Evolutionary conservation across 2,797 vertebrate species (phyloP), one percentile per base, ranked within the genome.

Genomic region (Pipistrellus nathusii): DNA sequence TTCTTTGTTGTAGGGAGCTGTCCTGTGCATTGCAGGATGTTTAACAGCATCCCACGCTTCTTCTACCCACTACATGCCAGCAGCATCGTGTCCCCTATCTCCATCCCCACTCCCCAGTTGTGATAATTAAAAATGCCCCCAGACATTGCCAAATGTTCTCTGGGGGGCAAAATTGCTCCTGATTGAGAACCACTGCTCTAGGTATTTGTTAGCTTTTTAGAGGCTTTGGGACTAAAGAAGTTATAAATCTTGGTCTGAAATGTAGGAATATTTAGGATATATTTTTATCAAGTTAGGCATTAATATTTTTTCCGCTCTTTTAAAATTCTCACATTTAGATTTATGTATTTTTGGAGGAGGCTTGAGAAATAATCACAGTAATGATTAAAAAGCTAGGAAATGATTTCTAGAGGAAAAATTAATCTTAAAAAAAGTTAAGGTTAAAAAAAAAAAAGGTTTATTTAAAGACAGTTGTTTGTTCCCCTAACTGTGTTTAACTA

Each of bases 341-440:
- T 68, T 13, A 66, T 59, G 25, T 85, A 92, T 64, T 92, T 92
- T 89, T 88, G 68, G 72, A 92, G 62, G 10, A 90, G 69, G 59
- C 76, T 95, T 94, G 30, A 27, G 46, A 88, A 55, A 87, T 35
- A 94, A 30, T 27, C 20, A 85, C 8, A 72, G 6, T 87, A 94
- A 71, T 88, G 21, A 77, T 89, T 87, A 88, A 85, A 93, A 83
- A 80, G 14, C 48, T 94, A 27, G 69, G 90, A 85, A 88, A 72
- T 73, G 17, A 86, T 64, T 77, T 75, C 75, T 73, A 78, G 84
- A 91, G 46, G 32, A 80, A 78, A 95, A 91, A 85, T 85, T 59
- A 44, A 76, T 71, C 44, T 51, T 55, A 59, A 62, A 44, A 91
- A 91, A 80, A 25, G 38, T 73, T 84, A 85, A 92, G 57, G 25